phyloP scores from a whole-genome alignment of 1,140 invertebrate genomes.

The Drepana arcuata region DNA sequence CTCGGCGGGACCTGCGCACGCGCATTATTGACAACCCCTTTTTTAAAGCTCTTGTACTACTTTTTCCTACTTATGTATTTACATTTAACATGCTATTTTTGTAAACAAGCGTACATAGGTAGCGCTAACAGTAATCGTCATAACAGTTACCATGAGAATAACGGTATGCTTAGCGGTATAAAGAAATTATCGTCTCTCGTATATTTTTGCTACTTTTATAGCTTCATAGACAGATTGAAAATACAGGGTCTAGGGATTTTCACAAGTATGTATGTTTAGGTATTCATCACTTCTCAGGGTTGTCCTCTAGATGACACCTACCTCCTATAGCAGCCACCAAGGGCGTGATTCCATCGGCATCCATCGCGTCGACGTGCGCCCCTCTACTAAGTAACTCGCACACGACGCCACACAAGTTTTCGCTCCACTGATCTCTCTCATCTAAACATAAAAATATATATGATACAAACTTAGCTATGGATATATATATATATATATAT shows the following conservation, averaged over 20 bases:
- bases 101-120: background rate
- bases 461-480: too few relatives aligned
- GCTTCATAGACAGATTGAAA: too few relatives aligned
- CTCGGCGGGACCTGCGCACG: conserved; percentile 54
- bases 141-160: background rate
- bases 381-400: conserved; percentile 45
- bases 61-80: background rate
- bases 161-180: too few relatives aligned
- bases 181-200: too few relatives aligned
- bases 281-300: too few relatives aligned
- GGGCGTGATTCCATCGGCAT: conserved; percentile 51
- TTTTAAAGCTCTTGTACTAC: too few relatives aligned
- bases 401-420: conserved; percentile 39
- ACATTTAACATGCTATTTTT: background rate
- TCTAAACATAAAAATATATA: too few relatives aligned
- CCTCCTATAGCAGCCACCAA: conserved; percentile 50
- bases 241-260: too few relatives aligned
- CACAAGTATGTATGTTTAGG: too few relatives aligned
- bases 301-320: conserved; percentile 37
- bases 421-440: conserved; percentile 30
- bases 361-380: conserved; percentile 61
- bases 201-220: too few relatives aligned
- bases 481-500: too few relatives aligned
- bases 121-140: background rate
- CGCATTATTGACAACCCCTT: too few relatives aligned